Evolutionary conservation across 2,113 vertebrate species (phyloP).

Genomic region (Daphoenositta chrysoptera): DNA sequence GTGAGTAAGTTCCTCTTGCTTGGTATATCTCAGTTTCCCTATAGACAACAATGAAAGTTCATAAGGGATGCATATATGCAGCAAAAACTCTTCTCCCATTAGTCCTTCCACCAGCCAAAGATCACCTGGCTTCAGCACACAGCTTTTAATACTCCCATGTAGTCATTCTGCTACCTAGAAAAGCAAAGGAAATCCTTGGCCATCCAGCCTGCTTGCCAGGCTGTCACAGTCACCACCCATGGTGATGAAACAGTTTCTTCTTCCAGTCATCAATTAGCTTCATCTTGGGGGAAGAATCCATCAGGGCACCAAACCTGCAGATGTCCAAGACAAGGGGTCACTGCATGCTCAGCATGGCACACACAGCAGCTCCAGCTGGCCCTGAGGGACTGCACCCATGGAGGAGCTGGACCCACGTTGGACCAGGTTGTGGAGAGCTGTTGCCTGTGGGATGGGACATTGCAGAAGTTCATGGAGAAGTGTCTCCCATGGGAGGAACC

Average conservation of each 20-base stretch:
- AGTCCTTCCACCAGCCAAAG: background rate
- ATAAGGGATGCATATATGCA: background rate
- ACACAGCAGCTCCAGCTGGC: background rate
- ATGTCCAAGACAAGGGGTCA: background rate
- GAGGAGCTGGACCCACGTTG: background rate
- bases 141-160: background rate
- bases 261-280: background rate
- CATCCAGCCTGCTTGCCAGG: background rate
- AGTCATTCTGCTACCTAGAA: background rate
- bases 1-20: background rate
- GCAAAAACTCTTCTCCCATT: background rate
- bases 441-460: rapidly evolving
- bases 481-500: background rate
- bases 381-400: background rate
- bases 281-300: background rate
- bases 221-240: background rate
- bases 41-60: background rate
- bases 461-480: background rate
- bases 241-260: background rate
- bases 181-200: background rate
- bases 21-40: background rate
- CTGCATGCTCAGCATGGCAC: background rate
- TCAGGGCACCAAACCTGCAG: background rate
- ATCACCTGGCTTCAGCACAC: background rate
- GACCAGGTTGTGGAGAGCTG: no score